Conservation (phyloP, 2,797 vertebrate species). For the Alexandromys oeconomus region DNA sequence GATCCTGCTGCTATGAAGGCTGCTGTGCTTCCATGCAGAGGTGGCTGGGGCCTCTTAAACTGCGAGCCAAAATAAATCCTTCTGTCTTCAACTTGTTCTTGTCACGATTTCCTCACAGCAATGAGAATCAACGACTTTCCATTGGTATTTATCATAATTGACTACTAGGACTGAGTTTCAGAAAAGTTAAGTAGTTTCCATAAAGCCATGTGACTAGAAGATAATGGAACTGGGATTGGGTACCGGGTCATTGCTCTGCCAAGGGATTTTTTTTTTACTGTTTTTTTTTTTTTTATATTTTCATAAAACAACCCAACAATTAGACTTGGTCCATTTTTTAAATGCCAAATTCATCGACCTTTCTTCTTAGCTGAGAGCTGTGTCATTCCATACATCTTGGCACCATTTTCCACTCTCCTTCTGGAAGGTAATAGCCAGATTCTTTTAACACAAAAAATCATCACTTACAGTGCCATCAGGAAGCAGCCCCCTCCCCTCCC, state of each 20-base stretch:
- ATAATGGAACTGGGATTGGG: background rate
- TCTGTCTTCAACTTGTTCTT: background rate
- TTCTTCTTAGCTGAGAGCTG: background rate
- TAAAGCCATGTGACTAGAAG: slow-evolving; percentile 1
- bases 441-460: background rate
- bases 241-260: background rate
- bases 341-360: background rate
- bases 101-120: background rate
- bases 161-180: slow-evolving; percentile 21
- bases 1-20: background rate
- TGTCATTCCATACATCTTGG: slow-evolving; percentile 5
- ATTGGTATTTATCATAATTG: background rate
- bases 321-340: slow-evolving; percentile 28
- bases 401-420: slow-evolving; percentile 25
- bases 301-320: slow-evolving; percentile 31
- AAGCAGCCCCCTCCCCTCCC: background rate
- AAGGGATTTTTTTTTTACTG: background rate
- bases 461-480: background rate
- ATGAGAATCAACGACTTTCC: background rate
- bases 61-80: background rate
- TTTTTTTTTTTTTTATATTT: background rate
- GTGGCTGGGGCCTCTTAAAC: background rate
- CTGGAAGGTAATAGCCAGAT: slow-evolving; percentile 1
- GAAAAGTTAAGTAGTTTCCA: slow-evolving; percentile 43
- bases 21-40: background rate